Percentiles rank a stretch among this genome's conserved stretches.
These are phyloP conservation scores for Branchinecta sandiegonensis DNA, from an alignment of 2,888 invertebrate species.

Conservation along the genomic window DNA sequence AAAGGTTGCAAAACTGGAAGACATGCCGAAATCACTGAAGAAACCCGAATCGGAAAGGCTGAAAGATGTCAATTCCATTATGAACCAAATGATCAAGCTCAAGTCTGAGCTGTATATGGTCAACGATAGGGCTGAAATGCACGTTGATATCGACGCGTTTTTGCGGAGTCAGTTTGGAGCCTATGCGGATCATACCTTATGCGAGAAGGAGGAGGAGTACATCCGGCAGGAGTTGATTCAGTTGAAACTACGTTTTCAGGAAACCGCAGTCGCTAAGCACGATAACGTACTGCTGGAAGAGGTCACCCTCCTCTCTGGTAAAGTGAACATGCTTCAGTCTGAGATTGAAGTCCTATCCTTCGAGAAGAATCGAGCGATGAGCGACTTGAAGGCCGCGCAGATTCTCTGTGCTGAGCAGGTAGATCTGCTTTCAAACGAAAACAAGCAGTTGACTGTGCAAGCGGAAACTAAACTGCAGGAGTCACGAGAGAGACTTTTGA, in stretches of 20 bases:
- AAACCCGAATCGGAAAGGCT: not conserved
- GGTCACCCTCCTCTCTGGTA: not conserved
- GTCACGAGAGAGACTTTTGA: slow-evolving; percentile 64
- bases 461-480: slow-evolving; percentile 53
- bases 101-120: not conserved
- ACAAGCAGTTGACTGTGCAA: slow-evolving; percentile 43
- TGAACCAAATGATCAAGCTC: not conserved
- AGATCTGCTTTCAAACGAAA: slow-evolving; percentile 36
- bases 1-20: not conserved
- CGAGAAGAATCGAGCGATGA: not conserved
- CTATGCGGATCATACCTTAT: not conserved
- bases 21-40: not conserved
- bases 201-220: not conserved
- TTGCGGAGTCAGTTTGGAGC: slow-evolving; percentile 1
- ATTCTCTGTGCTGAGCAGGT: slow-evolving; percentile 19
- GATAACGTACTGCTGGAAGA: not conserved
- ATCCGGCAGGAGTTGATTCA: not conserved
- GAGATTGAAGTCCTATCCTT: slow-evolving; percentile 4
- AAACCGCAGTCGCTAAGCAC: not conserved
- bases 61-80: not conserved
- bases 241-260: not conserved
- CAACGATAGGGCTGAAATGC: not conserved
- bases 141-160: not conserved
- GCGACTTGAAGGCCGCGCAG: no score
- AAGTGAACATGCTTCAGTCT: not conserved